Base-by-base conservation (phyloP, 2,888 invertebrate species). In the Candidula unifasciata region DNA sequence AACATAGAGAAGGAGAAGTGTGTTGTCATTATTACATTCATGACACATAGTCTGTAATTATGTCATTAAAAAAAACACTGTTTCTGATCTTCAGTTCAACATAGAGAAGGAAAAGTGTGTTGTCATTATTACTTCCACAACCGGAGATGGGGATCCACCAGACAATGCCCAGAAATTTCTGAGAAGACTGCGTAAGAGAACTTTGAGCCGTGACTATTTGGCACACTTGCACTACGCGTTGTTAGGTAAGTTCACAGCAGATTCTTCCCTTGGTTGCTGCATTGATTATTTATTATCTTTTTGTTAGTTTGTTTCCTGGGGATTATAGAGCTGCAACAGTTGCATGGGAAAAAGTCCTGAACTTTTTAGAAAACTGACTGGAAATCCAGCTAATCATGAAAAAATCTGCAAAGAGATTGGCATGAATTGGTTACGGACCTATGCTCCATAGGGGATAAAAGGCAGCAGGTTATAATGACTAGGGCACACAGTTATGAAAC, bases 141-240 rank as follows among this genome's bases (percentile, higher is more conserved):
- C 95, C 10, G 95, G 95, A 6, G 95, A 95, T 89, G 95, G 95
- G 44, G 95, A 95, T 76, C 94, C 95, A 10, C 95, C 95, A 2
- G 95, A 95, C 64, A 95, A 94, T 79, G 95, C 95, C 5, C 90
- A 90, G 21, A 94, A 95, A 88, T 95, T 95, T 90, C 93, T 93
- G 87, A 90, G 95, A 78, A 90, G 94, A 87, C 89, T 95, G 44
- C 93, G 92, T 86, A 93, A 94, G 87, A 93, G 93, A 84, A 93
- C 93, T 2, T 87, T 94, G 44, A 88, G 92, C 2, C 81, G 88
- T 0, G 91, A 93, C 80, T 91, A 92, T 81, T 90, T 95, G 33
- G 86, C 91, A n/a, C 90, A 93, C 79, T 86, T 95, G 13, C 90
- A 92, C 66, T 95, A 94, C 89, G 91, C 95, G 18, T 87, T 95